Evolutionary conservation across 2,113 vertebrate genomes (phyloP).

Genomic region (Lathamus discolor): DNA sequence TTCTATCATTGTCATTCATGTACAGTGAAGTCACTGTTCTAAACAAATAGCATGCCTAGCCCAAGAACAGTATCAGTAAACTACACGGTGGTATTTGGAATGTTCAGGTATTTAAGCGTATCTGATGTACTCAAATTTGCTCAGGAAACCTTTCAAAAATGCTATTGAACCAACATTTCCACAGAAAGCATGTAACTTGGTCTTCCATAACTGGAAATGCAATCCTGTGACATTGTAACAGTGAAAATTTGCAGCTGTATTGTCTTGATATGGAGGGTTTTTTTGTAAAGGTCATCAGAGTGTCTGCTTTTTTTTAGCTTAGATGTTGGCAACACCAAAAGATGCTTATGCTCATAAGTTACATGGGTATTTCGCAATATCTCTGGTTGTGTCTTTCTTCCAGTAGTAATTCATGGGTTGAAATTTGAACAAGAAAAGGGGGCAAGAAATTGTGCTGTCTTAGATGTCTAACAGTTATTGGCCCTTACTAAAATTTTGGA

Average conservation of each 20-base stretch:
- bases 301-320: not conserved
- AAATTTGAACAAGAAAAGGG: not conserved
- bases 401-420: not conserved
- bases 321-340: not conserved
- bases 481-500: not conserved
- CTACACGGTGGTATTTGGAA: not conserved
- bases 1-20: not conserved
- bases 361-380: not conserved
- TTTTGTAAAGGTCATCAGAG: not conserved
- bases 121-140: not conserved
- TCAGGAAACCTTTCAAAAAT: not conserved
- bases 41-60: not conserved
- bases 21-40: not conserved
- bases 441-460: not conserved
- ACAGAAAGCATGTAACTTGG: not conserved
- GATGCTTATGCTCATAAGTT: not conserved
- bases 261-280: rapidly evolving
- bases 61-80: not conserved
- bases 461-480: not conserved
- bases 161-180: not conserved
- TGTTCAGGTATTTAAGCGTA: not conserved
- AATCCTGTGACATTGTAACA: not conserved
- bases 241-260: not conserved
- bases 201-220: not conserved
- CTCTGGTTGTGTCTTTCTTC: not conserved